Evolutionary conservation across 2,888 invertebrate species (phyloP), one percentile per base, ranked within the genome.

Genomic region (Drosophila kanekoi): DNA sequence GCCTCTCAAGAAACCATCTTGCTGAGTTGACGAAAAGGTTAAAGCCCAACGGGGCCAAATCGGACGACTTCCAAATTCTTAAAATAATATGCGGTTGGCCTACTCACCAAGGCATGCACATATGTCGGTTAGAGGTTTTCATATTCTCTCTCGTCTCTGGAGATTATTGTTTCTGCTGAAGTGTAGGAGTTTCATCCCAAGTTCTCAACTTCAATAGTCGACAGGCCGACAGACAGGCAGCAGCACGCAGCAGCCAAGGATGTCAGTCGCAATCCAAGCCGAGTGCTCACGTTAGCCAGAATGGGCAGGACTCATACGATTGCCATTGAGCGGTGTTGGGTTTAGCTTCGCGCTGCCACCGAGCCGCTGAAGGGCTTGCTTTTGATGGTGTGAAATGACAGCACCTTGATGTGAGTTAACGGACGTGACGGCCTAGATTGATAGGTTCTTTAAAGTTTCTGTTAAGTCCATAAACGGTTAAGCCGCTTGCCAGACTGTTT

Each of bases 341-440:
- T 28, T 28, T 8, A 8, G 8, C 8, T 28, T 28, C 28, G 28
- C 8, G 14, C 23, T 23, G 49, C 20, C 14, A 37, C 23, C 49
- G 49, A 23, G 49, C 37, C 11, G 37, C 37, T 35, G 16, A 14
- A 23, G 14, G 37, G 37, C 49, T 9, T 23, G 23, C n/a, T 37
- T 23, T 35, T 51, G 49, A 11, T 14, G 49, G 49, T 51, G 49
- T 23, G 49, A 51, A 51, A 14, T 51, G 49, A 51, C 49, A 51
- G 49, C 49, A 14, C 14, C 49, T 37, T 51, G 37, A 51, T 37
- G 23, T 20, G 14, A 37, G 49, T n/a, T 51, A 37, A 28, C 28
- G 13, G 18, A 43, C 16, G 14, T 37, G 37, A 28, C 28, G 37
- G 37, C 49, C 6, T 51, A 23, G 49, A 51, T 37, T 51, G 49